These are phyloP conservation scores for Cololabis saira DNA, from an alignment of 2,113 vertebrate genomes.

Conservation along the genomic window DNA sequence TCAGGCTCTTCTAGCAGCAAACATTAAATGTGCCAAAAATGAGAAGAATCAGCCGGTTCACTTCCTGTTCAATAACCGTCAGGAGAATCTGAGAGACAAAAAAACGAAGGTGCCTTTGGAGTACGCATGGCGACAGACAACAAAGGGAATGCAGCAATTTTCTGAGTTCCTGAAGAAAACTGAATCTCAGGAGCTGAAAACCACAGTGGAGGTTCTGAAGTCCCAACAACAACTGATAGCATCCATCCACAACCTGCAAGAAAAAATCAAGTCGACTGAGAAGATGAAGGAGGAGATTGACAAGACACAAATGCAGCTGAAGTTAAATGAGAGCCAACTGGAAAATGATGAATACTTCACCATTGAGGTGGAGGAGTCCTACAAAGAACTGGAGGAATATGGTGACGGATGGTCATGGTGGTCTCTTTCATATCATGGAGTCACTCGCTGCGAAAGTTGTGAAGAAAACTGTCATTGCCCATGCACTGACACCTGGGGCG, in stretches of 20 bases:
- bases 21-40: constrained; percentile 24
- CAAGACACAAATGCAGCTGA: neutral
- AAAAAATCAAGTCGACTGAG: neutral
- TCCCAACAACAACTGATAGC: neutral
- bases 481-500: neutral
- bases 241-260: constrained; percentile 1
- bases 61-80: constrained; percentile 27
- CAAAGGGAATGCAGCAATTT: neutral
- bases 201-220: neutral
- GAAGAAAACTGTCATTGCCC: neutral
- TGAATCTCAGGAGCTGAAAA: neutral
- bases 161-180: neutral
- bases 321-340: neutral
- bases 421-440: neutral
- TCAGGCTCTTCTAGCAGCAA: neutral
- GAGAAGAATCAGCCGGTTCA: neutral
- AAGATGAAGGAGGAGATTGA: neutral
- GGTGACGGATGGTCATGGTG: neutral
- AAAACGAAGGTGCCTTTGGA: neutral
- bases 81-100: neutral
- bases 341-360: neutral
- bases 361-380: neutral
- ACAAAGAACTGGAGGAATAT: neutral
- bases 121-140: neutral
- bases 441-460: neutral